Percentiles rank a stretch among this genome's conserved stretches.
Evolutionary conservation across 2,888 invertebrate species (phyloP).

Genomic region (Netelia melanura): DNA sequence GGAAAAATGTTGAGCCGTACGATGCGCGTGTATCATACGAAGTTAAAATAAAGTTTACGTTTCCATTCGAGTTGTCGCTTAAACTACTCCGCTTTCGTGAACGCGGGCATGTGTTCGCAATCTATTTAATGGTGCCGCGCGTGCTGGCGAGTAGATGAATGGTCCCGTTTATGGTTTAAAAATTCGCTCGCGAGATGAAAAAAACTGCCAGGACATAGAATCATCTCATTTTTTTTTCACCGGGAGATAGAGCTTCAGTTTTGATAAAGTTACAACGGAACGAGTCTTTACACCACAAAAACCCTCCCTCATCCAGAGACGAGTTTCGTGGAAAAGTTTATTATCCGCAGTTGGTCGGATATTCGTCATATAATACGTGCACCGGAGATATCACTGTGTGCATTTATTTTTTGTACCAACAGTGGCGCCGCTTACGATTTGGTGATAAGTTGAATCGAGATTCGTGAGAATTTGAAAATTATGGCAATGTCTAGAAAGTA

Average conservation of each 20-base stretch:
- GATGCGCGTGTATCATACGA: slow-evolving; percentile 13
- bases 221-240: background rate
- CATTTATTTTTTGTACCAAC: slow-evolving; percentile 1
- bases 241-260: slow-evolving; percentile 1
- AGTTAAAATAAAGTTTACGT: slow-evolving; percentile 45
- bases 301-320: background rate
- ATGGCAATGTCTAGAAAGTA: no score
- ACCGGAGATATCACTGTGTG: background rate
- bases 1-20: background rate
- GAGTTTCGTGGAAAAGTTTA: slow-evolving; percentile 22
- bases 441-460: background rate
- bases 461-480: background rate
- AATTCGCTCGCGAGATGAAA: slow-evolving; percentile 10
- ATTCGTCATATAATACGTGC: slow-evolving; percentile 11
- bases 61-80: background rate
- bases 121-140: slow-evolving; percentile 31
- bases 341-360: slow-evolving; percentile 12
- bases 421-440: slow-evolving; percentile 7
- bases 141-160: slow-evolving; percentile 6
- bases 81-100: background rate
- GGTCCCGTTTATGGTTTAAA: slow-evolving; percentile 10
- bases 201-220: background rate
- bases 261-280: slow-evolving; percentile 1
- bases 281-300: background rate
- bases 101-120: slow-evolving; percentile 42